Conservation (phyloP, 2,113 vertebrate species). For the Caracal caracal region DNA sequence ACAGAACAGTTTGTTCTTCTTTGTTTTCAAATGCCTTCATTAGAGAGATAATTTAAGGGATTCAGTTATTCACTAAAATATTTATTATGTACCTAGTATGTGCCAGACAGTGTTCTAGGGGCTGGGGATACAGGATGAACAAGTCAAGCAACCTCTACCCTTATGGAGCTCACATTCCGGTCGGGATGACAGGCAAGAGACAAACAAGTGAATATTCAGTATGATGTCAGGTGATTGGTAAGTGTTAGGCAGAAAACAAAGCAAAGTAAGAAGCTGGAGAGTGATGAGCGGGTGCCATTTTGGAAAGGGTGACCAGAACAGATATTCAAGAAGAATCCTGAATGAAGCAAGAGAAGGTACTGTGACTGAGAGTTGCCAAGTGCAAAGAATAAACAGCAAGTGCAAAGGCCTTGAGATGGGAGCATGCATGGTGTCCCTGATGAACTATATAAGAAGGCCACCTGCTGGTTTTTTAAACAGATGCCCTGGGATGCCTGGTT, state of each 20-base stretch:
- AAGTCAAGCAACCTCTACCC: not conserved
- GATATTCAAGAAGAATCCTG: not conserved
- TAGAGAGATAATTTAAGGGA: not conserved
- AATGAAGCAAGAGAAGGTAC: not conserved
- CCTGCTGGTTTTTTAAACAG: not conserved
- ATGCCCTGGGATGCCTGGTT: not conserved
- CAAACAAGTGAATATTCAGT: not conserved
- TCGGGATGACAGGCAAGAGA: not conserved
- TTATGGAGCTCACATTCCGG: not conserved
- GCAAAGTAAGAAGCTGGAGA: not conserved
- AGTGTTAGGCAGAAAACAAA: not conserved
- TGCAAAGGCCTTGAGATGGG: not conserved
- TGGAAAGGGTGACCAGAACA: not conserved
- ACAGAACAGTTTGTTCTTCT: not conserved
- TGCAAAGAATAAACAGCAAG: not conserved
- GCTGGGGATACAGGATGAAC: not conserved
- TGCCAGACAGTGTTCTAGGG: not conserved
- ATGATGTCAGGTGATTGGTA: not conserved
- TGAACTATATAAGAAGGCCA: not conserved
- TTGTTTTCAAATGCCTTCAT: not conserved
- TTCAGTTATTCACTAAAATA: not conserved
- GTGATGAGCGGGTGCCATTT: not conserved
- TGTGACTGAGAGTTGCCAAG: not conserved
- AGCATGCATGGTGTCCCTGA: not conserved
- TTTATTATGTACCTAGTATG: not conserved